A percentile compares a stretch with the other conserved stretches of the same genome.
phyloP scores from a whole-genome alignment of 1,140 invertebrate genomes.

The Drosophila guanche region DNA sequence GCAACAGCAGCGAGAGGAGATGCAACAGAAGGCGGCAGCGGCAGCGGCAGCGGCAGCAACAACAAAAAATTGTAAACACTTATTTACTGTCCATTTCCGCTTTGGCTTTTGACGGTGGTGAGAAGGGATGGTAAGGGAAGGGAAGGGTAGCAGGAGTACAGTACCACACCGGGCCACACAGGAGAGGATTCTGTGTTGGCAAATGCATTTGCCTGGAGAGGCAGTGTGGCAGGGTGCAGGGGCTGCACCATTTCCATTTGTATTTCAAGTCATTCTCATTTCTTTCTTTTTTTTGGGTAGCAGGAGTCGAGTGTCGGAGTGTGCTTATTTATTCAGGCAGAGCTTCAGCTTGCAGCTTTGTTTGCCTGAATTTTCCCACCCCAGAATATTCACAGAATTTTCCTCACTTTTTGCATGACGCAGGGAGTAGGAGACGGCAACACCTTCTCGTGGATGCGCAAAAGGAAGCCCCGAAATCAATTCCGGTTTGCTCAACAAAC shows the following conservation, averaged over 20 bases:
- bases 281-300: neutral
- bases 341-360: slow-evolving; percentile 14
- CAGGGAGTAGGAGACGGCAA: too few relatives aligned
- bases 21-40: slow-evolving; percentile 48
- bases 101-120: slow-evolving; percentile 60
- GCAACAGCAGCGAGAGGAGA: slow-evolving; percentile 27
- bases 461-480: slow-evolving; percentile 4
- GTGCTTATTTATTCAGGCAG: slow-evolving; percentile 65
- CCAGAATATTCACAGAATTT: neutral
- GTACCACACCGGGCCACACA: too few relatives aligned
- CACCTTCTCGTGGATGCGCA: neutral
- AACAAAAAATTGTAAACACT: slow-evolving; percentile 74
- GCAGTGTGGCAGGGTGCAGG: slow-evolving; percentile 1
- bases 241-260: slow-evolving; percentile 63
- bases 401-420: too few relatives aligned
- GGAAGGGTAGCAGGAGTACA: too few relatives aligned
- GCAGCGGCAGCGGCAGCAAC: slow-evolving; percentile 12
- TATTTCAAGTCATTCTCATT: slow-evolving; percentile 47
- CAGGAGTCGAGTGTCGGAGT: slow-evolving; percentile 6
- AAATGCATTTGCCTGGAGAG: slow-evolving; percentile 11
- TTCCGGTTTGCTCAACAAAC: slow-evolving; percentile 11
- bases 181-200: slow-evolving; percentile 2
- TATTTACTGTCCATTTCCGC: slow-evolving; percentile 80
- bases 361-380: slow-evolving; percentile 29
- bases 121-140: too few relatives aligned